phyloP scores from a whole-genome alignment of 2,113 vertebrate genomes.

The Ammospiza caudacuta region DNA sequence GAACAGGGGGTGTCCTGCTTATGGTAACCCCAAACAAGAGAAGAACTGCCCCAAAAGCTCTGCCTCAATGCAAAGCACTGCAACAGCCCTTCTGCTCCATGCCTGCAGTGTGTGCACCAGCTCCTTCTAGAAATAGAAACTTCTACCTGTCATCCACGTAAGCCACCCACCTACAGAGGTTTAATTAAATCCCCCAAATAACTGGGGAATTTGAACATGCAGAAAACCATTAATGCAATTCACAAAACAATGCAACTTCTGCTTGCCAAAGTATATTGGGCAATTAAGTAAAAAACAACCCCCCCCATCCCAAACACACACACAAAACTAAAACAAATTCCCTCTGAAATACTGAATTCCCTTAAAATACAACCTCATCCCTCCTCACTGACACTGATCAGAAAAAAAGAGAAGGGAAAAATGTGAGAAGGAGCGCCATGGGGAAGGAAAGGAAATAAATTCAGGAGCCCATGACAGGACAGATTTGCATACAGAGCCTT shows the following conservation, averaged over 20 bases:
- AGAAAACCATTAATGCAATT: neutral
- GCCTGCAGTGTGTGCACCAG: fast-evolving
- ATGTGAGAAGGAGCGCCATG: neutral
- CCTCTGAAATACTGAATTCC: neutral
- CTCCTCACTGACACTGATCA: neutral
- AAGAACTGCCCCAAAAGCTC: neutral
- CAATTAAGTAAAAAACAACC: neutral
- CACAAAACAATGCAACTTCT: slow-evolving; percentile 19
- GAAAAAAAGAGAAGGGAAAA: neutral
- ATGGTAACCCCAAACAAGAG: neutral
- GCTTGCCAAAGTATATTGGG: slow-evolving; percentile 34
- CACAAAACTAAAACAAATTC: neutral
- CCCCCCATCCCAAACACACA: neutral
- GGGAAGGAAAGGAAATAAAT: slow-evolving; percentile 28
- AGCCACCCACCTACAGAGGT: neutral
- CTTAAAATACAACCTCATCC: neutral
- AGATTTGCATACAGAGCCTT: neutral
- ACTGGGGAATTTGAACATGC: neutral
- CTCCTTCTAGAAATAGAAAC: neutral
- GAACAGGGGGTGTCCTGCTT: neutral
- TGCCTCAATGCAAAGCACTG: neutral
- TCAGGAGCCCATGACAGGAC: neutral
- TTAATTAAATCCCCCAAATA: slow-evolving; percentile 8
- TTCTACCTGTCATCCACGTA: neutral
- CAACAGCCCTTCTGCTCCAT: neutral